Evolutionary conservation across 35 echinoderm and acorn worm species (phyloP), one percentile per base, ranked within the genome.

Genomic region (Acanthaster planci): DNA sequence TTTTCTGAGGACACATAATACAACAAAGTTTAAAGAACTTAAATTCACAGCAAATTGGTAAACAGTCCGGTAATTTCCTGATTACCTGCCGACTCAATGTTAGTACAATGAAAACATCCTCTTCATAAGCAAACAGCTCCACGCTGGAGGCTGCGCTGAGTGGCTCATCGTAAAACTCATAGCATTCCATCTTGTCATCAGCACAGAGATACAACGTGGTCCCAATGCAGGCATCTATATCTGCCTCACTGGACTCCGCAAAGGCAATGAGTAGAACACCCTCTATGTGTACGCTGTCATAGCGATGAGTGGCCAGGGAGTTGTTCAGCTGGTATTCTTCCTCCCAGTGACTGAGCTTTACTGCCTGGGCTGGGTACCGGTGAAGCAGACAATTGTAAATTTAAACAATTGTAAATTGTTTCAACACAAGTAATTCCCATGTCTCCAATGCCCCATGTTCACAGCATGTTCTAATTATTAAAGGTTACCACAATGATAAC

Each of bases 271-370:
- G 64, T 72, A 72, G 6, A 29, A 10, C 64, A 29, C 23, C 64
- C 26, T 72, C 64, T 72, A 34, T 72, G 64, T 72, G 64, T 14
- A 72, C 1, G 64, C 64, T 72, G 64, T 21, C 64, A 72, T 31
- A 72, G 26, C 30, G 2, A 26, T 31, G 15, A 30, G 64, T 72
- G 23, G 64, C 64, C 34, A 72, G 19, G 30, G 64, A 72, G 29
- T 72, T 60, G 64, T 72, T 35, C 19, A 72, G 64, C 34, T 72
- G 64, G 14, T 12, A 31, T 8, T 72, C 64, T 8, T 72, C 64
- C 64, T 72, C 64, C 26, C 26, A 72, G 29, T 31, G 34, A 26
- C 64, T 72, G 3, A 72, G 64, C 14, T 34, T 19, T 9, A 29
- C 23, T 72, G 64, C 64, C 34, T 72, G 64, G 26, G 21, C 64